Evolutionary conservation across 2,113 vertebrate species (phyloP), one percentile per base, ranked within the genome.

Genomic region (Hystrix cristata): DNA sequence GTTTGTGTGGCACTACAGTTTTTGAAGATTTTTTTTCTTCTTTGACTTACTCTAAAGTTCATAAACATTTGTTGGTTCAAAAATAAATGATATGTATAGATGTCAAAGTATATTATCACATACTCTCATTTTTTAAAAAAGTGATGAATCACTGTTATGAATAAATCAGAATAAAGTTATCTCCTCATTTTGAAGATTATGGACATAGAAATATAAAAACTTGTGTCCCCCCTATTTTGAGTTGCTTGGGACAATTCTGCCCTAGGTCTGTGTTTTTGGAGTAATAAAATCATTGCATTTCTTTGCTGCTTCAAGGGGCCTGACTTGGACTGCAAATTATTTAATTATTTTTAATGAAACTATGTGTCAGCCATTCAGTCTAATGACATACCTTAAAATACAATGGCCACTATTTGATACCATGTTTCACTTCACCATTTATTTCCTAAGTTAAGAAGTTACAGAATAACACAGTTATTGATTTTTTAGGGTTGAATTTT

Each of bases 161-260:
- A 80, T 67, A 83, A 93, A 46, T 69, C 19, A n/a, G 29, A 89
- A 94, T 84, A 80, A 79, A 87, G 53, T 60, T 18, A 79, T 65
- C 3, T 48, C 71, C 7, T 0, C 59, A 27, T 59, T 64, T 62
- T 84, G 57, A 57, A 88, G 74, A 18, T 62, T 60, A 43, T 29
- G 6, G 0, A 59, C 7, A 46, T 16, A 13, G 84, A 69, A 57
- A 7, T 23, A 34, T 53, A 72, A 96, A 92, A 87, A 19, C 4
- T 55, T 38, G 25, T 2, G 76, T 11, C 0, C 29, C 16, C 14
- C 23, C 29, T 19, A 27, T 91, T 0, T 31, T 48, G 18, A 9
- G 13, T 3, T 91, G 2, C 31, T 9, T n/a, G 4, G 31, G 0
- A 57, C 1, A 4, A 83, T 78, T 29, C 16, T 8, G 16, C 48